Base-by-base conservation (phyloP, 2,888 invertebrate species). In the Nomada ruficornis region DNA sequence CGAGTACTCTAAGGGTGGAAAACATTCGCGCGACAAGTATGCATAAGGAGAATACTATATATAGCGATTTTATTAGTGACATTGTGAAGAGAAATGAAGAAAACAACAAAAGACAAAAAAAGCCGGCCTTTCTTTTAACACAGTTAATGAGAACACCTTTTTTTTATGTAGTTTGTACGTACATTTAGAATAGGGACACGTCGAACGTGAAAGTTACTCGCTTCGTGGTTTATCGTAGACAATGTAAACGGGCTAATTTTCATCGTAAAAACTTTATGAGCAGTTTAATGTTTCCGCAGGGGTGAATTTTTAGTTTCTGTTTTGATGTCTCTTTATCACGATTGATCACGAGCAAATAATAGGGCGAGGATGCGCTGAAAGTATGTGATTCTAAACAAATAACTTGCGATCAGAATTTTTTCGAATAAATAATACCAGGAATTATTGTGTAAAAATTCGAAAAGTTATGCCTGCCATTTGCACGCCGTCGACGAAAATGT, bases 391-490 rank as follows among this genome's bases (percentile, higher is more conserved):
- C 23, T 20, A 29, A 67, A 55, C 62, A 76, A 47, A 59, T 64
- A 71, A 57, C 23, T 57, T 18, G 4, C 55, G 13, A 13, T 13
- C 20, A 13, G 29, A 42, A 55, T 62, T 54, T 68, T 68, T 44
- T 36, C 20, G 47, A 73, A 42, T 13, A 23, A 68, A 47, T 18
- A 20, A 23, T 18, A 54, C 7, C 47, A 55, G 52, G 15, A 52
- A 73, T 13, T 44, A 55, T n/a, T 36, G 42, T 47, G 50, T 60
- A 20, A 13, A 52, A 60, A 20, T 65, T 47, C 18, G 23, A 10
- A 44, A 29, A 62, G 65, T 75, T 74, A 72, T 47, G 67, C 29
- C 64, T 65, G 63, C 67, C 74, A 77, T 54, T 81, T 75, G 67
- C 54, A 64, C 69, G 81, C 72, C 62, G 62, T 70, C 68, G 47